Conservation (phyloP, 2,888 invertebrate species). For the Hyles lineata region DNA sequence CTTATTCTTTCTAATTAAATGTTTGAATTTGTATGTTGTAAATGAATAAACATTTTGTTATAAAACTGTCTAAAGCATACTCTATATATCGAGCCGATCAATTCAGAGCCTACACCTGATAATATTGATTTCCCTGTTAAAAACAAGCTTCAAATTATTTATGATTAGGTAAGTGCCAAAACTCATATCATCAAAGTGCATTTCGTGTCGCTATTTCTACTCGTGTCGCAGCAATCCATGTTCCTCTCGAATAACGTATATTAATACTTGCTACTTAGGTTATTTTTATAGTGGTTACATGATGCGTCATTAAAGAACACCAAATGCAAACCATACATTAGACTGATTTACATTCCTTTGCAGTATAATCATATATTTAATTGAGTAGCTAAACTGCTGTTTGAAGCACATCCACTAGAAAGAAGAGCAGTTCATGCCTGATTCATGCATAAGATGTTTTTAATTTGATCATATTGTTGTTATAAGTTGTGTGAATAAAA, state of each 20-base stretch:
- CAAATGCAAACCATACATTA: conserved; percentile 57
- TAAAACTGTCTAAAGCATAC: conserved; percentile 4
- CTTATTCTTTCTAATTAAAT: background rate
- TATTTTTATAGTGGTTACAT: conserved; percentile 39
- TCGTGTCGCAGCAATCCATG: conserved; percentile 50
- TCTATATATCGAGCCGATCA: background rate
- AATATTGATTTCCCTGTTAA: background rate
- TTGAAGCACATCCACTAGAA: background rate
- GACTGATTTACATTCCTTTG: conserved; percentile 68
- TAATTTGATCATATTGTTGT: background rate
- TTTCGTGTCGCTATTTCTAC: conserved; percentile 39
- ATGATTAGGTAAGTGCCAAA: conserved; percentile 55
- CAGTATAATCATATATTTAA: conserved; percentile 41
- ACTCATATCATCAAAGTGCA: conserved; percentile 57
- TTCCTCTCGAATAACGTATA: conserved; percentile 63
- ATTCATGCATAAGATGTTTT: background rate
- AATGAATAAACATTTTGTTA: background rate
- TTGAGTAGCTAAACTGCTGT: background rate
- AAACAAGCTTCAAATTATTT: conserved; percentile 22
- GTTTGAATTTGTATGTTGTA: background rate
- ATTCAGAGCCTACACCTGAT: background rate
- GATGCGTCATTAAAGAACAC: conserved; percentile 42
- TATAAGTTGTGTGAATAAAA: too few species aligned
- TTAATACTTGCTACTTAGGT: conserved; percentile 47
- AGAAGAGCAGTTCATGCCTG: background rate